Conservation (phyloP, 2,113 vertebrate species). For the Petrocephalus zakoni region DNA sequence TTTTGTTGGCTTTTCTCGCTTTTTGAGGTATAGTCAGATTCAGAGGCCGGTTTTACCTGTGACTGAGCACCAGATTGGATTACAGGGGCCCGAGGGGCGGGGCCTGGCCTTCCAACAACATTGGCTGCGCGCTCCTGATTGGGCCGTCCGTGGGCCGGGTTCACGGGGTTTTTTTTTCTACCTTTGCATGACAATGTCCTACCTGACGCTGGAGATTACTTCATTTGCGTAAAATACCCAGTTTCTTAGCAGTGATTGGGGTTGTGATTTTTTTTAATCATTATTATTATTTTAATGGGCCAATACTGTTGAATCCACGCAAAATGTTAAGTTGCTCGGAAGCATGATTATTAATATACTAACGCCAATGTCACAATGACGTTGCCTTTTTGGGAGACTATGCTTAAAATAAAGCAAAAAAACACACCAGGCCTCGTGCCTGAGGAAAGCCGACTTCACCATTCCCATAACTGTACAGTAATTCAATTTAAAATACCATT, state of each 20-base stretch:
- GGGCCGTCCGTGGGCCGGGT: conserved; percentile 32
- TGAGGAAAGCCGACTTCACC: background rate
- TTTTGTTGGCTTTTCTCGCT: conserved; percentile 93
- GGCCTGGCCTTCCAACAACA: conserved; percentile 44
- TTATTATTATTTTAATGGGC: background rate
- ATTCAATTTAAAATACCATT: background rate
- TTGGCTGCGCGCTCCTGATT: conserved; percentile 41
- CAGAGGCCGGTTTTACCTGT: conserved; percentile 74
- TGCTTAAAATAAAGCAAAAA: background rate
- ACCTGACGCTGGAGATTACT: background rate
- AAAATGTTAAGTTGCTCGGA: background rate
- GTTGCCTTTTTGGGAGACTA: background rate
- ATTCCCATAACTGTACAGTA: background rate
- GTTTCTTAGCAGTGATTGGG: background rate
- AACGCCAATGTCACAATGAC: background rate
- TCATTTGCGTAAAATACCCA: background rate
- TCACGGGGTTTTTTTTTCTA: background rate
- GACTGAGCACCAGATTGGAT: conserved; percentile 68
- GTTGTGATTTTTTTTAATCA: background rate
- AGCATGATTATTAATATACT: background rate
- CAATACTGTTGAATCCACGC: background rate
- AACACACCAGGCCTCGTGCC: background rate
- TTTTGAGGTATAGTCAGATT: conserved; percentile 69
- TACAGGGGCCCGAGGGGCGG: conserved; percentile 51
- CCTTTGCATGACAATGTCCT: conserved; percentile 4